phyloP scores from a whole-genome alignment of 2,797 vertebrate species.

The Petrocephalus schoutedeni region DNA sequence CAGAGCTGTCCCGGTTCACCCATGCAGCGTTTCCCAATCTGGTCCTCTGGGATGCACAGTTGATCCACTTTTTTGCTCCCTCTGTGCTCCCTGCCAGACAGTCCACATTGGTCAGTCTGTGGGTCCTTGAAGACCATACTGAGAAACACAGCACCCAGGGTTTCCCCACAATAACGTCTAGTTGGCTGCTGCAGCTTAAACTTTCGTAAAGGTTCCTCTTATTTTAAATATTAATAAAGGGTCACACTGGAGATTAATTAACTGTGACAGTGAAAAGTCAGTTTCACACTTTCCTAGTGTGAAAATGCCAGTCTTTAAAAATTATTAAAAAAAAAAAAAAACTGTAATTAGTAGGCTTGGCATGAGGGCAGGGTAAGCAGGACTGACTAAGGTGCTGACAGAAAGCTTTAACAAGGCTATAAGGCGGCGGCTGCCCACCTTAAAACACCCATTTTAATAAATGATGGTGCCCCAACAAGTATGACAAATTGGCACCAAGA shows the following conservation, averaged over 20 bases:
- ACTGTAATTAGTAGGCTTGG: background rate
- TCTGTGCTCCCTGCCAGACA: background rate
- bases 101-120: too few relatives aligned
- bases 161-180: background rate
- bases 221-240: constrained; percentile 27
- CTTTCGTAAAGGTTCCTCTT: background rate
- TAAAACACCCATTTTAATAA: background rate
- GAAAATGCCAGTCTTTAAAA: background rate
- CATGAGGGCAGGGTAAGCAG: background rate
- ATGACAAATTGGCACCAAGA: background rate
- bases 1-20: background rate
- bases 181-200: background rate
- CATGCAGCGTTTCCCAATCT: background rate
- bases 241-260: constrained; percentile 39
- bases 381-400: background rate
- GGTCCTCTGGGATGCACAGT: background rate
- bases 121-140: background rate
- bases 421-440: background rate
- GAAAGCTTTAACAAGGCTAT: background rate
- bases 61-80: background rate
- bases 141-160: background rate
- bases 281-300: background rate
- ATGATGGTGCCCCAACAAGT: background rate
- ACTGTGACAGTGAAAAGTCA: background rate
- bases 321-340: background rate